Conservation (phyloP, 2,797 vertebrate species). For the Chanos chanos region DNA sequence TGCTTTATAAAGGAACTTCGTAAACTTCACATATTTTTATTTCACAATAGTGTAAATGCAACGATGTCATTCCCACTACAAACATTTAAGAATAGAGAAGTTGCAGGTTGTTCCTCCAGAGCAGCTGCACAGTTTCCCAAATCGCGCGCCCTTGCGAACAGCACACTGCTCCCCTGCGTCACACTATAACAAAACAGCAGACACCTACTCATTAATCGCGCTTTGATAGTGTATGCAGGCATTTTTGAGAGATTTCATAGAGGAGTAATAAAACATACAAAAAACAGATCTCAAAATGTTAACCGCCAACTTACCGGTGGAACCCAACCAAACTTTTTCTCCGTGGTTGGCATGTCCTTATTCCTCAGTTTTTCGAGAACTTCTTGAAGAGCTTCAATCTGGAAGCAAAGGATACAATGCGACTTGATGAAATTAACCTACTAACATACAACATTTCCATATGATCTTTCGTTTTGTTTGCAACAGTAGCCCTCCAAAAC, state of each 20-base stretch:
- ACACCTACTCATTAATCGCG: background rate
- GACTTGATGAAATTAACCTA: no score
- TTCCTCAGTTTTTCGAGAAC: constrained; percentile 74
- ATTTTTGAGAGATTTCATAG: no score
- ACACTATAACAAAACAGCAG: constrained; percentile 49
- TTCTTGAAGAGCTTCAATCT: constrained; percentile 79
- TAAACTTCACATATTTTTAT: no score
- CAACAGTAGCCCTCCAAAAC: no score
- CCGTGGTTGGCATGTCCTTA: constrained; percentile 67
- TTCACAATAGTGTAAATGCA: no score
- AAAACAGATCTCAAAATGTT: background rate
- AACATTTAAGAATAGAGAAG: constrained; percentile 64
- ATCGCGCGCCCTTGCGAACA: constrained; percentile 66
- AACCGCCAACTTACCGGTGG: constrained; percentile 64
- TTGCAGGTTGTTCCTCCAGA: constrained; percentile 65
- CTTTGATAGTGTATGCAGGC: background rate
- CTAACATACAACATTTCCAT: background rate
- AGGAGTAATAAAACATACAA: background rate
- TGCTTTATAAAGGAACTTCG: no score
- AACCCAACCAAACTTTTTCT: constrained; percentile 81
- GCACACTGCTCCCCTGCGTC: constrained; percentile 66
- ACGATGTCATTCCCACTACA: constrained; percentile 54
- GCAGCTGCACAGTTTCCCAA: constrained; percentile 74
- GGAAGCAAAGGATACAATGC: no score
- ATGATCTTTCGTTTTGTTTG: no score